Conservation (phyloP, 1,140 invertebrate species). For the Ceratitis capitata region DNA sequence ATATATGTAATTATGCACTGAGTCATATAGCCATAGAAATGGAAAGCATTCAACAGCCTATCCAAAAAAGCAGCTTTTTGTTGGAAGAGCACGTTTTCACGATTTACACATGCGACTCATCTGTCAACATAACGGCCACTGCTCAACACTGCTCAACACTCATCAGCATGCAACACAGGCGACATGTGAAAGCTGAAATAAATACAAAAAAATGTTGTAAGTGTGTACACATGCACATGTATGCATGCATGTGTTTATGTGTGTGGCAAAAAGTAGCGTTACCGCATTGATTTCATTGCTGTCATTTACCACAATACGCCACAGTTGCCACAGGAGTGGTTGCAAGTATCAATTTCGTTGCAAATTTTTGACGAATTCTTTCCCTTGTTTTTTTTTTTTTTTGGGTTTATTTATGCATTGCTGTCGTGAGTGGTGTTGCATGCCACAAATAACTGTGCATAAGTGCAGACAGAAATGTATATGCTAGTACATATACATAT, state of each 20-base stretch:
- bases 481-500: background rate
- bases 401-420: background rate
- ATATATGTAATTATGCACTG: background rate
- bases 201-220: background rate
- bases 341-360: slow-evolving; percentile 30
- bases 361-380: background rate
- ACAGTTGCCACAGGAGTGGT: background rate
- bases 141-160: background rate
- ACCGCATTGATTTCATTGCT: slow-evolving; percentile 31
- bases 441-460: background rate
- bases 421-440: background rate
- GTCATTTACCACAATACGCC: slow-evolving; percentile 9
- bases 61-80: background rate
- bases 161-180: slow-evolving; percentile 1
- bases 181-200: background rate
- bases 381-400: background rate
- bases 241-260: background rate
- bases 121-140: background rate
- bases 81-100: background rate
- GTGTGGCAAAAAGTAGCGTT: background rate
- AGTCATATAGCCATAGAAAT: background rate
- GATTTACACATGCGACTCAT: slow-evolving; percentile 1
- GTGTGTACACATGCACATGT: background rate
- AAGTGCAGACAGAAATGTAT: background rate
- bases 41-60: background rate